These are phyloP conservation scores for Meriones psammophilus DNA, from an alignment of 2,797 vertebrate species.

Conservation along the genomic window DNA sequence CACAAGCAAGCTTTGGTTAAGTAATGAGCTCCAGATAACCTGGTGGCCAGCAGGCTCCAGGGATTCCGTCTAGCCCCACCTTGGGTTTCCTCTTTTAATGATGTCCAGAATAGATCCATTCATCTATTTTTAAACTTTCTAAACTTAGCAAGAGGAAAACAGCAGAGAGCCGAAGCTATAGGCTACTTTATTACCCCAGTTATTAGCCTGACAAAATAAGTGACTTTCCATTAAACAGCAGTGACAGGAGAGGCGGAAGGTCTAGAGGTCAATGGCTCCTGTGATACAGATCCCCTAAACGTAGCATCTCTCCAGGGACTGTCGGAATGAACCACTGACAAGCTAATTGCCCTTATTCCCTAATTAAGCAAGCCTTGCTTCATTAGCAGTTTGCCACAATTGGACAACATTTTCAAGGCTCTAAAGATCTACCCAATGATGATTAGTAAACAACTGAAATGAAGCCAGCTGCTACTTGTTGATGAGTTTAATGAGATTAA, in stretches of 20 bases:
- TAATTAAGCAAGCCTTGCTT: conserved; percentile 89
- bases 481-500: conserved; percentile 84
- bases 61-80: conserved; percentile 85
- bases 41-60: conserved; percentile 80
- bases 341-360: conserved; percentile 94
- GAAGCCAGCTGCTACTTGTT: conserved; percentile 80
- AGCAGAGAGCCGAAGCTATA: conserved; percentile 94
- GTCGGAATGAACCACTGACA: conserved; percentile 95
- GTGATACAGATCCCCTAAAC: conserved; percentile 94
- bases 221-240: conserved; percentile 94
- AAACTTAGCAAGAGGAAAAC: conserved; percentile 95
- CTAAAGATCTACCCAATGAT: conserved; percentile 84
- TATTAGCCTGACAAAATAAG: conserved; percentile 93
- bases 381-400: conserved; percentile 87
- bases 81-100: conserved; percentile 89
- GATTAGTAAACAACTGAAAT: conserved; percentile 86
- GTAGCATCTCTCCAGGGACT: conserved; percentile 91
- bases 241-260: conserved; percentile 91
- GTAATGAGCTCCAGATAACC: conserved; percentile 80
- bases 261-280: conserved; percentile 96
- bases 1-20: conserved; percentile 75
- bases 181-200: conserved; percentile 93
- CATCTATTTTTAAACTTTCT: conserved; percentile 96
- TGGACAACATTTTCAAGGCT: conserved; percentile 86
- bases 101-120: conserved; percentile 88